Conservation (phyloP, 2,797 vertebrate genomes). For the Nyctibius grandis region DNA sequence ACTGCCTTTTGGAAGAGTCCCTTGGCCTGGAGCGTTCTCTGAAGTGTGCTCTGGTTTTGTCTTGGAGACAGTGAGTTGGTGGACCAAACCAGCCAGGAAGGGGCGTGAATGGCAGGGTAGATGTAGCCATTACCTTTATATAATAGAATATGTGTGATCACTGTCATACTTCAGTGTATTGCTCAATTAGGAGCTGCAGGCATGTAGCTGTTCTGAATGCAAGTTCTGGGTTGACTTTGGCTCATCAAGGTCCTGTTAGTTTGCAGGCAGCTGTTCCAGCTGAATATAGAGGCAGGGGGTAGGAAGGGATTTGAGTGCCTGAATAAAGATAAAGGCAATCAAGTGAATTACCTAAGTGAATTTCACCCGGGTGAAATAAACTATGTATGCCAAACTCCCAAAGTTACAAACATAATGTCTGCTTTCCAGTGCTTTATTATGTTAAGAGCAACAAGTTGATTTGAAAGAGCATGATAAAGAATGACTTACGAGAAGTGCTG, state of each 20-base stretch:
- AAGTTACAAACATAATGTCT: background rate
- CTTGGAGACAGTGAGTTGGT: background rate
- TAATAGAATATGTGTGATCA: background rate
- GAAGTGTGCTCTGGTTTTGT: background rate
- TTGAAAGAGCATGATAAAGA: background rate
- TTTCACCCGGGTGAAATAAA: background rate
- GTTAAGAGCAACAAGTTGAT: background rate
- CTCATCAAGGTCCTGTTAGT: background rate
- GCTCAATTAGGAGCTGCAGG: background rate
- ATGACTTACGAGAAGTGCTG: background rate
- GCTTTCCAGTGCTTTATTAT: background rate
- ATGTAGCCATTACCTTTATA: background rate
- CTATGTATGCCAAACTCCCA: background rate
- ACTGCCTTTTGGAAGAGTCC: background rate
- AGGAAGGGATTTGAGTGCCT: background rate
- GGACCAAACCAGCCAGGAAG: background rate
- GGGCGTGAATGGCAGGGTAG: rapidly evolving
- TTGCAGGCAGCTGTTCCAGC: background rate
- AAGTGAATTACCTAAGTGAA: background rate
- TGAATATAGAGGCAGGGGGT: rapidly evolving
- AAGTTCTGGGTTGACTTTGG: background rate
- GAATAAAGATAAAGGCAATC: background rate
- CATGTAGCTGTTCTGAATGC: background rate
- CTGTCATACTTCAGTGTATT: background rate
- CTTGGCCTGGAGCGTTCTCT: rapidly evolving